Evolutionary conservation across 2,113 vertebrate genomes (phyloP).

Genomic region (Gasterosteus aculeatus): DNA sequence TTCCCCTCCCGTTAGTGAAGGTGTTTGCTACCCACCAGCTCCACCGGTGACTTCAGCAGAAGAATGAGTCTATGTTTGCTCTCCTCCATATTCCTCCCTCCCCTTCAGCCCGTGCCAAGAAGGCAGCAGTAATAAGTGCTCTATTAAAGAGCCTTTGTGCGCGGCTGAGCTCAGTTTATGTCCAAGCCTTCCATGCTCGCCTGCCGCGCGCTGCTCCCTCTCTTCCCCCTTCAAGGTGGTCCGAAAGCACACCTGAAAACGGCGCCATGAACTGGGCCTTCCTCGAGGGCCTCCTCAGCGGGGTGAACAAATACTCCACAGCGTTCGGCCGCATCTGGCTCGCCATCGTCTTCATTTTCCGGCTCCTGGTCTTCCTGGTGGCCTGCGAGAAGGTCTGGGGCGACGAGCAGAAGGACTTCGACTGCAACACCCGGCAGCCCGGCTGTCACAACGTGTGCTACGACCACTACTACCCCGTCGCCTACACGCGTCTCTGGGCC

Average conservation of each 20-base stretch:
- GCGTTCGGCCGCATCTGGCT: conserved; percentile 92
- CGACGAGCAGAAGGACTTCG: conserved; percentile 90
- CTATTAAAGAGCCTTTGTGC: conserved; percentile 34
- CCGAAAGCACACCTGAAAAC: conserved; percentile 3
- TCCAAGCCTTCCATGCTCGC: not conserved
- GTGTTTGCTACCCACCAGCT: conserved; percentile 31
- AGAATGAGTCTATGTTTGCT: conserved; percentile 58
- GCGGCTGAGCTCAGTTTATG: not conserved
- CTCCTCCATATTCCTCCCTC: conserved; percentile 47
- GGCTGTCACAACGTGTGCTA: conserved; percentile 92
- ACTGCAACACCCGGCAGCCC: conserved; percentile 90
- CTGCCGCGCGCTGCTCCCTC: not conserved
- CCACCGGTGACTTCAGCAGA: conserved; percentile 23
- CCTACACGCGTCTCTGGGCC: conserved; percentile 92
- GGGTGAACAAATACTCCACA: conserved; percentile 91
- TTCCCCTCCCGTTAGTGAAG: conserved; percentile 17
- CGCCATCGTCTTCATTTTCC: conserved; percentile 91
- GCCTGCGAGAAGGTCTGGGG: conserved; percentile 90
- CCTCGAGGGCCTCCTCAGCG: conserved; percentile 86
- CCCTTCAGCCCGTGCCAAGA: conserved; percentile 39
- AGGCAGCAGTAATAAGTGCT: conserved; percentile 44
- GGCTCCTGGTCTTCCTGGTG: conserved; percentile 90
- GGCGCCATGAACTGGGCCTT: conserved; percentile 88
- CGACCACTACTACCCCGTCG: conserved; percentile 89
- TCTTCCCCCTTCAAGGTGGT: not conserved